These are phyloP conservation scores for Corythucha ciliata DNA, from an alignment of 2,888 invertebrate species.

Conservation along the genomic window DNA sequence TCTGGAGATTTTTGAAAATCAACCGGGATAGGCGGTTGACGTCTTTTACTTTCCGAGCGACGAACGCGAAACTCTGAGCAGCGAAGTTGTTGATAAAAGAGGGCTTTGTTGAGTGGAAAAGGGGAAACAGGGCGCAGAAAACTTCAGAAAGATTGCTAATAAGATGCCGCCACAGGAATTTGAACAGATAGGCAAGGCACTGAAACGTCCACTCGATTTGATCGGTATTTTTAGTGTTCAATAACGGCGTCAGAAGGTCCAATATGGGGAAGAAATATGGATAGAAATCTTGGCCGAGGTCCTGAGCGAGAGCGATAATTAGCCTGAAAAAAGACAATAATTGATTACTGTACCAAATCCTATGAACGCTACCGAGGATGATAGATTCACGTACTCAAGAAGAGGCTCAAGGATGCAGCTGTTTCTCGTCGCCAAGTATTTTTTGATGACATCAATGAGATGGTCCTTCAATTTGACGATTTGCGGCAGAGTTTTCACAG, in stretches of 20 bases:
- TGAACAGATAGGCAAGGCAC: constrained; percentile 81
- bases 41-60: constrained; percentile 78
- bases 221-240: constrained; percentile 69
- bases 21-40: constrained; percentile 62
- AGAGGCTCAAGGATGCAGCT: constrained; percentile 67
- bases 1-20: no score
- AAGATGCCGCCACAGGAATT: constrained; percentile 74
- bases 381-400: constrained; percentile 62
- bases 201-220: constrained; percentile 77
- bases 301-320: constrained; percentile 73
- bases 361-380: not conserved
- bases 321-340: constrained; percentile 50
- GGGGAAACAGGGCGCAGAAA: constrained; percentile 59
- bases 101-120: constrained; percentile 67
- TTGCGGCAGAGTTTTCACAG: constrained; percentile 71
- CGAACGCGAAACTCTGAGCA: constrained; percentile 91
- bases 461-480: constrained; percentile 69
- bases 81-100: constrained; percentile 86
- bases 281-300: constrained; percentile 82
- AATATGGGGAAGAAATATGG: constrained; percentile 70
- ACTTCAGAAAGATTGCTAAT: constrained; percentile 60
- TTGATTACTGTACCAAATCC: constrained; percentile 1
- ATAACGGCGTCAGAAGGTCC: constrained; percentile 57
- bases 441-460: constrained; percentile 60
- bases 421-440: constrained; percentile 62